A percentile compares a stretch with the other conserved stretches of the same genome.
Evolutionary conservation across 2,797 vertebrate species (phyloP).

Genomic region (Sarcoramphus papa): DNA sequence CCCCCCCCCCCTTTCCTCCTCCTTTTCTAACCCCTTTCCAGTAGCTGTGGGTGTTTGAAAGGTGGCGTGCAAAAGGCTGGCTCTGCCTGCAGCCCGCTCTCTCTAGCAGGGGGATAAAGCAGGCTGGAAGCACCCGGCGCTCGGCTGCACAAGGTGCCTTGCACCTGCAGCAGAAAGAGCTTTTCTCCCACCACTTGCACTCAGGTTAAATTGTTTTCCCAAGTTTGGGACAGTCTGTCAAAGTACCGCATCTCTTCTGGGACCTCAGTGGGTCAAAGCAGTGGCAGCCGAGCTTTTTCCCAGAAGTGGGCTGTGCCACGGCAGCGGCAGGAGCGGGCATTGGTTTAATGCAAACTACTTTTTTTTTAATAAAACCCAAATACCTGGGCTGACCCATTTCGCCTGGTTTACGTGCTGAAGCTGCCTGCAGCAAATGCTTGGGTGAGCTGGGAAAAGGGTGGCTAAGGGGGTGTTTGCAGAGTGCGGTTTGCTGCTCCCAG

Average conservation of each 20-base stretch:
- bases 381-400: background rate
- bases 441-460: background rate
- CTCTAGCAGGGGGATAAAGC: background rate
- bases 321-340: background rate
- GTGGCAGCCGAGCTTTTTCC: background rate
- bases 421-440: background rate
- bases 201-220: background rate
- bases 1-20: background rate
- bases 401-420: background rate
- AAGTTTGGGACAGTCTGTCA: background rate
- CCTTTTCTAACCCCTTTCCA: background rate
- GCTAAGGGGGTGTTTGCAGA: background rate
- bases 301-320: background rate
- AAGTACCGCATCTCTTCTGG: rapidly evolving
- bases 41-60: background rate
- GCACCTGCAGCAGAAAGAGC: background rate
- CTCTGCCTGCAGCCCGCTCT: background rate
- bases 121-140: background rate
- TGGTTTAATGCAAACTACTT: background rate
- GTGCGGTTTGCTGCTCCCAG: background rate
- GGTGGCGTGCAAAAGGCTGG: background rate
- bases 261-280: background rate
- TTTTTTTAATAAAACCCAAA: background rate
- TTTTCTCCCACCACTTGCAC: background rate
- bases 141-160: background rate